Conservation (phyloP, 2,797 vertebrate species). For the Morelia viridis region DNA sequence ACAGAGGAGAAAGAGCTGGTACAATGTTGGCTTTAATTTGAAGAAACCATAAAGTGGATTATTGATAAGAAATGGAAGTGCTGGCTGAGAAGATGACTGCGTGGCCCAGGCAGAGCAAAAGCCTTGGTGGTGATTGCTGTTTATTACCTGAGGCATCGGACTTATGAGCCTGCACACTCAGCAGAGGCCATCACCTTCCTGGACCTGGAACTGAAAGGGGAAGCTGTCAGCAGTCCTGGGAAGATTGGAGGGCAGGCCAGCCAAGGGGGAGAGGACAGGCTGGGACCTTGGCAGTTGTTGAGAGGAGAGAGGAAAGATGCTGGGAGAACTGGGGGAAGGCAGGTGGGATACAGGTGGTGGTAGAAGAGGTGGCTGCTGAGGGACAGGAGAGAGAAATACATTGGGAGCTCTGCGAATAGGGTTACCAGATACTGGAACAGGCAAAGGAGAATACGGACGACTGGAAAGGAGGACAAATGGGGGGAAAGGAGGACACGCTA, state of each 20-base stretch:
- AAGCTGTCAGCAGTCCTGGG: background rate
- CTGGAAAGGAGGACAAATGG: background rate
- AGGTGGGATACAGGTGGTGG: background rate
- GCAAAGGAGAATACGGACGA: background rate
- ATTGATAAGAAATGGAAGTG: background rate
- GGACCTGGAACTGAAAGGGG: background rate
- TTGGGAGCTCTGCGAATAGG: background rate
- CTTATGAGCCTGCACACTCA: background rate
- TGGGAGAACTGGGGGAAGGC: background rate
- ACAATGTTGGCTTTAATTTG: background rate
- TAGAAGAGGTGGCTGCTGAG: background rate
- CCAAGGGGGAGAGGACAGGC: background rate
- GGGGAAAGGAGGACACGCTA: background rate
- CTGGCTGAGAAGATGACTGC: background rate
- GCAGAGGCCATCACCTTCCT: background rate
- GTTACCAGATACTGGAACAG: background rate
- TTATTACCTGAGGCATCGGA: background rate
- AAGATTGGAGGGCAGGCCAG: background rate
- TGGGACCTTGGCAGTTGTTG: background rate
- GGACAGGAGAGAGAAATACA: background rate
- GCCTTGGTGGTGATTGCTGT: background rate
- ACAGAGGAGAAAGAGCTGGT: background rate
- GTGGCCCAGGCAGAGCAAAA: background rate
- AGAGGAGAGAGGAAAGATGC: background rate
- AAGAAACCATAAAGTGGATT: background rate